Base-by-base conservation (phyloP, 2,113 vertebrate species). In the Seriola rivoliana region DNA sequence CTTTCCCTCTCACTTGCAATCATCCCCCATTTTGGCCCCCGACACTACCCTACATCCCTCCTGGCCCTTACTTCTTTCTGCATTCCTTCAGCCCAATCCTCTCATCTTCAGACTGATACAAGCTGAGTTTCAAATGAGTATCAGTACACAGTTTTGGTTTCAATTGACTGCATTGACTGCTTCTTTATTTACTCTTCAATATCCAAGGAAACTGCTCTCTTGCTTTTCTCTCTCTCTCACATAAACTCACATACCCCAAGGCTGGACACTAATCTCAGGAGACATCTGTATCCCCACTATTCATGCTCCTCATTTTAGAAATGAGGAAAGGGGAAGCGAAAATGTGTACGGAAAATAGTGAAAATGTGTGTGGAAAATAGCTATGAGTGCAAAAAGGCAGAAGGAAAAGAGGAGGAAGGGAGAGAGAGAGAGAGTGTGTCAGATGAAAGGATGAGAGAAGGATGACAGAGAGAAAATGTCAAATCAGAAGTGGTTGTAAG, bases 271-370 rank as follows among this genome's bases (percentile, higher is more conserved):
- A 80, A 80, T 86, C 72, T 89, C 74, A 54, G 68, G 57, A 85
- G 80, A 82, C 62, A 71, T 79, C 59, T 77, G 60, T 21, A 71
- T 81, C 29, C 74, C 64, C 40, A 74, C 71, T 73, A 78, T 81
- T 86, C 62, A 82, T 73, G 25, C 80, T 75, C 69, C 58, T 75
- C 69, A 78, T 77, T 82, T 82, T 60, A 86, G 38, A 80, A 72
- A 78, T 58, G 58, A 68, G 63, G 46, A 73, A 19, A 72, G 1
- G 13, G 21, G 50, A 81, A 66, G 64, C 44, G 75, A 52, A 71
- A 82, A 67, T 70, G 25, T 62, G 14, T 46, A 40, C 7, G 12
- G 34, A 69, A 86, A 80, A 70, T 77, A 71, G 77, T 55, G 75
- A 52, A 71, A 82, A 70, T 70, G 23, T 62, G 14, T 40, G 42